A percentile compares a stretch with the other conserved stretches of the same genome.
phyloP scores from a whole-genome alignment of 1,140 invertebrate genomes.

The Pemphigus obesinymphae region DNA sequence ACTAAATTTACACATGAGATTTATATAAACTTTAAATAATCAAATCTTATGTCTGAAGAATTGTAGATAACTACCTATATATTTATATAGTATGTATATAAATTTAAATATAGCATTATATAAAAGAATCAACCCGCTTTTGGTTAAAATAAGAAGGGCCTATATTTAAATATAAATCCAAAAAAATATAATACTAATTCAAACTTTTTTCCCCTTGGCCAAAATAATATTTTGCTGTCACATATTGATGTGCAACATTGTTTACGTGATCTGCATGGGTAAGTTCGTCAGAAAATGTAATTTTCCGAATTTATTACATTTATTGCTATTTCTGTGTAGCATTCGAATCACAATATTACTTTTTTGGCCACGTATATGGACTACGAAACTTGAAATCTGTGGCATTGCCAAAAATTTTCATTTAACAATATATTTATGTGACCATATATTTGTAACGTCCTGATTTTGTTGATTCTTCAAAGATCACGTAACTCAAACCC shows the following conservation, averaged over 20 bases:
- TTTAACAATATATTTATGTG: background rate
- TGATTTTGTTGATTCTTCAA: background rate
- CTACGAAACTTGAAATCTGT: background rate
- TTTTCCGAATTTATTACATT: conserved; percentile 16
- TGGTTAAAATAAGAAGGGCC: background rate
- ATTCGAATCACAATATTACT: conserved; percentile 12
- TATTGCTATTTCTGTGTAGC: background rate
- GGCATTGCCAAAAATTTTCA: background rate
- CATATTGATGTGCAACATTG: conserved; percentile 17
- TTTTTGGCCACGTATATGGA: background rate
- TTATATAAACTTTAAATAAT: too few species aligned
- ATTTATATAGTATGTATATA: background rate
- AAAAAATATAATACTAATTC: conserved; percentile 12
- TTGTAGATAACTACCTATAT: background rate
- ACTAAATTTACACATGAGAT: too few species aligned
- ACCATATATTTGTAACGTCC: background rate
- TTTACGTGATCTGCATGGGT: conserved; percentile 14
- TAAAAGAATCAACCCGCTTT: background rate
- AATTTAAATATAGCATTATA: background rate
- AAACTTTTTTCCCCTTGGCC: too few species aligned
- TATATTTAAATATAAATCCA: background rate
- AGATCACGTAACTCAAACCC: background rate
- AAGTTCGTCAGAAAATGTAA: conserved; percentile 10
- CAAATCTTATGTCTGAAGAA: too few species aligned
- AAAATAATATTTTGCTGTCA: conserved; percentile 7